These are phyloP conservation scores for Cyclina sinensis DNA, from an alignment of 1,140 invertebrate genomes.

Conservation along the genomic window DNA sequence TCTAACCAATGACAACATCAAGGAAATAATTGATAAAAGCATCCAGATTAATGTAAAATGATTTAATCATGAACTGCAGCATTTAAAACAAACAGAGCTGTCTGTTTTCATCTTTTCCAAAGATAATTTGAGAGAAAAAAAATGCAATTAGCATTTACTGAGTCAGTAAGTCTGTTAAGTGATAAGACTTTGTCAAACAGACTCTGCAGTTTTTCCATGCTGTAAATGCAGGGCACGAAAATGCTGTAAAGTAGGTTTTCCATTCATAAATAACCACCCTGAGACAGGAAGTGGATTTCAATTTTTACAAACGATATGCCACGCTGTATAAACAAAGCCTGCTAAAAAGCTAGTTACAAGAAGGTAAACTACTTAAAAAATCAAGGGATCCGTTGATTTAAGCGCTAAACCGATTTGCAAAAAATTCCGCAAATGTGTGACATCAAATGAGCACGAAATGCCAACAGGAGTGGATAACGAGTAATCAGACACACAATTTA, in stretches of 20 bases:
- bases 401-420: conserved; percentile 12
- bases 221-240: background rate
- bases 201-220: background rate
- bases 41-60: too few species aligned
- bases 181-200: conserved; percentile 14
- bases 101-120: background rate
- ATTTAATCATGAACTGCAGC: background rate
- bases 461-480: background rate
- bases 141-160: background rate
- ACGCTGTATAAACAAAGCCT: conserved; percentile 53
- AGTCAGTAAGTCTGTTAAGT: background rate
- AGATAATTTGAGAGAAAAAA: conserved; percentile 2
- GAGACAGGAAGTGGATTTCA: conserved; percentile 33
- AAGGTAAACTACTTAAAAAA: conserved; percentile 24
- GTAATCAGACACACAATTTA: background rate
- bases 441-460: conserved; percentile 42
- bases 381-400: conserved; percentile 29
- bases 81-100: background rate
- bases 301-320: conserved; percentile 62
- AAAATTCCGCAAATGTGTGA: conserved; percentile 44
- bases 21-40: background rate
- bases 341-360: conserved; percentile 5
- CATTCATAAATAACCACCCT: conserved; percentile 52
- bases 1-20: too few species aligned
- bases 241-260: conserved; percentile 17